Base-by-base conservation (phyloP, 2,888 invertebrate genomes). In the Drosophila nr. perissopoda region DNA sequence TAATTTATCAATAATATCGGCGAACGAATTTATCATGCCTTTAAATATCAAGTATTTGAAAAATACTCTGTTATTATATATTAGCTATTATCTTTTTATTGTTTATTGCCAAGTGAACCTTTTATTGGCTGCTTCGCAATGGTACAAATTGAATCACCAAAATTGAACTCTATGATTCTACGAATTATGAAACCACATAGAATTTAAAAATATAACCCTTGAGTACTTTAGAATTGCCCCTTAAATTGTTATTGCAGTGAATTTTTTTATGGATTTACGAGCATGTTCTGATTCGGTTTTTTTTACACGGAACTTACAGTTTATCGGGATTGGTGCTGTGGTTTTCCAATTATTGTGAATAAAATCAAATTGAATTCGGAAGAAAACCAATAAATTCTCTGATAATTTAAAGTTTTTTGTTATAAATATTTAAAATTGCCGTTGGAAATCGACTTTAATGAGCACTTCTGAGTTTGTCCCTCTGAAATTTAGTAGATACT, bases 291-390 rank as follows among this genome's bases (percentile, higher is more conserved):
- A 40, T 40, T 40, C 2, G 5, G 0, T 13, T 34, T n/a, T 31
- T 62, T 58, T 75, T 74, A 63, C 60, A 10, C 4, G 56, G 53
- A 67, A 71, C 27, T 53, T 16, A 4, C 59, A 73, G 68, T 49
- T 64, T 73, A 77, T 77, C 73, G 33, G 27, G 2, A 48, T 34
- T 21, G 21, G 34, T 45, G 45, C 4, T 63, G 57, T n/a, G 34
- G 53, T 38, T 2, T 13, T 13, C 27, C n/a, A 38, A 27, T 36
- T 16, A 21, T 16, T 45, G 16, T 8, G 25, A 21, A 27, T 3
- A n/a, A n/a, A 27, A 5, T 3, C 58, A 25, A 13, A 4, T 4
- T 16, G 6, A 31, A 16, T 36, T 13, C 21, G 21, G 10, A 13
- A 2, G 27, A 5, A 45, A 58, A 11, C 11, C 4, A 29, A 16